Evolutionary conservation across 2,888 invertebrate species (phyloP).

Genomic region (Acronicta aceris): DNA sequence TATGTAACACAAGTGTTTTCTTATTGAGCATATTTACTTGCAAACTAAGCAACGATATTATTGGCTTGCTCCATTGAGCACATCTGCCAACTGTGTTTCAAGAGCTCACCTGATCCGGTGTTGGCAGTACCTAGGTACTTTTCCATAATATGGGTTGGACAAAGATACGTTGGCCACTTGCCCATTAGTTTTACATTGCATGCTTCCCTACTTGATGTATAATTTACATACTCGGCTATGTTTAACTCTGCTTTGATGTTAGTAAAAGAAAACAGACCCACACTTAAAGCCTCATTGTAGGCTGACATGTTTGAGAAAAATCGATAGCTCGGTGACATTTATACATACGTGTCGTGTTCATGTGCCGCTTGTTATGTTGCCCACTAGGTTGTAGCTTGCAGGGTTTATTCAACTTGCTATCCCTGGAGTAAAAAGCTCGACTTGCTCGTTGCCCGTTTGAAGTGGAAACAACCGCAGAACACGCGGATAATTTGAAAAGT

Average conservation of each 20-base stretch:
- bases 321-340: slow-evolving; percentile 45
- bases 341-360: slow-evolving; percentile 45
- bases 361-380: slow-evolving; percentile 37
- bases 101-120: slow-evolving; percentile 54
- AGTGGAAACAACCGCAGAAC: slow-evolving; percentile 80
- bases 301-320: slow-evolving; percentile 45
- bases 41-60: slow-evolving; percentile 13
- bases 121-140: slow-evolving; percentile 33
- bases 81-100: slow-evolving; percentile 54
- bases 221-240: slow-evolving; percentile 1
- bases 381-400: slow-evolving; percentile 55
- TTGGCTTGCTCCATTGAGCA: slow-evolving; percentile 35
- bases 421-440: slow-evolving; percentile 64
- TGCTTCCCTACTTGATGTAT: neutral
- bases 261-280: slow-evolving; percentile 6
- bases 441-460: slow-evolving; percentile 69
- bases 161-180: slow-evolving; percentile 46
- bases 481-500: slow-evolving; percentile 88
- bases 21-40: slow-evolving; percentile 1
- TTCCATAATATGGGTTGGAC: slow-evolving; percentile 41
- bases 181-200: slow-evolving; percentile 34
- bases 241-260: slow-evolving; percentile 1
- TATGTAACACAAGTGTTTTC: too few relatives aligned
- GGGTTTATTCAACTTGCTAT: slow-evolving; percentile 73
- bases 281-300: slow-evolving; percentile 13